Evolutionary conservation across 2,113 vertebrate genomes (phyloP), one percentile per base, ranked within the genome.

Genomic region (Ascaphus truei): DNA sequence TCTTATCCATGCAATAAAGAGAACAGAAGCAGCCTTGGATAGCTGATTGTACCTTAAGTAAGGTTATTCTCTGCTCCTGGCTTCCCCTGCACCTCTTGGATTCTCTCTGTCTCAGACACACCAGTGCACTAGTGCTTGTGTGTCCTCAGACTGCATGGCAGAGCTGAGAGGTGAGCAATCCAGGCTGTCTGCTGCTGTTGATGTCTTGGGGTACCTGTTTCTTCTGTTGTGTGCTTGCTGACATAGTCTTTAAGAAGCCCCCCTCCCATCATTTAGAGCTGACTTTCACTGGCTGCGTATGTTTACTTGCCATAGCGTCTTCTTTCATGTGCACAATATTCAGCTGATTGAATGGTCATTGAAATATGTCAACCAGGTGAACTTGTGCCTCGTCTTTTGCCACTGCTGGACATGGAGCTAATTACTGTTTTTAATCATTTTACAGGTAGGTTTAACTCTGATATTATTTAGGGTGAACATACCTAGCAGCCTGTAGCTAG

Each of bases 151-250:
- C 67, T 71, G 67, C 56, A 52, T 61, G 57, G 55, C 66, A 50
- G 67, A 59, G 27, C 67, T 61, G 56, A 51, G 57, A 60, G 67
- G 56, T 71, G 67, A 71, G 57, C 67, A 39, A 29, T 71, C 37
- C 36, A 25, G 23, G n/a, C 33, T 37, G 41, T 37, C 48, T 68
- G 65, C 53, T 58, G 65, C 64, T 29, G 62, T 11, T 30, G 7
- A 43, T 16, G 18, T 43, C 18, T 43, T 9, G n/a, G 66, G 52
- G 55, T 57, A 26, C 22, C 52, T 26, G 4, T 9, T 7, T 9
- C 48, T 33, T n/a, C n/a, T n/a, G n/a, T n/a, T 26, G 41, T 25
- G 2, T 8, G 16, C 9, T 12, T 18, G 18, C 64, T 20, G 8
- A 4, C 23, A 5, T 25, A 26, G 3, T 20, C n/a, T 26, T 51